Conservation (phyloP, 2,797 vertebrate species). For the Silurus lanzhouensis region DNA sequence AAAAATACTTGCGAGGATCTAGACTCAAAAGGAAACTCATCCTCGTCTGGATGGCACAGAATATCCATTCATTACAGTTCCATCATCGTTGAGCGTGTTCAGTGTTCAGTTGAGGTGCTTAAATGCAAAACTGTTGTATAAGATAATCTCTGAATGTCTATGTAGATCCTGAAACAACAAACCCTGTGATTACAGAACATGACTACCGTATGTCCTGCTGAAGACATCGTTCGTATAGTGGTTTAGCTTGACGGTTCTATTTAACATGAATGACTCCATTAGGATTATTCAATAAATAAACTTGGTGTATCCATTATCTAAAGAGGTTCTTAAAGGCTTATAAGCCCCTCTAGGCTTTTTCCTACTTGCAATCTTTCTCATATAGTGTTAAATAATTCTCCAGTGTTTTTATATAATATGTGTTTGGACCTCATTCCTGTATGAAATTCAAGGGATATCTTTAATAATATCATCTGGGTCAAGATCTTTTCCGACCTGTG, state of each 20-base stretch:
- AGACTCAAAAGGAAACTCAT: too few relatives aligned
- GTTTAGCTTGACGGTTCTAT: neutral
- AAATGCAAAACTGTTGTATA: too few relatives aligned
- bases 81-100: too few relatives aligned
- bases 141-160: too few relatives aligned
- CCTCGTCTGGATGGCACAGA: too few relatives aligned
- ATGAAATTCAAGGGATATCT: neutral
- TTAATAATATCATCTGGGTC: neutral
- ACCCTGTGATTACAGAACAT: too few relatives aligned
- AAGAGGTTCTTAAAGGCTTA: neutral
- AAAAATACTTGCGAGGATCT: too few relatives aligned
- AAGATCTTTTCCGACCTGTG: neutral
- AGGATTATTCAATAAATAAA: neutral
- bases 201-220: neutral
- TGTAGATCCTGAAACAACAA: too few relatives aligned
- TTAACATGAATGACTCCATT: neutral
- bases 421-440: neutral
- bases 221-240: neutral
- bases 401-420: neutral
- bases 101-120: too few relatives aligned
- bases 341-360: too few relatives aligned
- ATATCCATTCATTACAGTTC: too few relatives aligned
- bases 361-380: neutral
- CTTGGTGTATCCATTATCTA: neutral
- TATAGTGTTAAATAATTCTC: neutral